Evolutionary conservation across 2,888 invertebrate species (phyloP).

Genomic region (Zele albiditarsus): DNA sequence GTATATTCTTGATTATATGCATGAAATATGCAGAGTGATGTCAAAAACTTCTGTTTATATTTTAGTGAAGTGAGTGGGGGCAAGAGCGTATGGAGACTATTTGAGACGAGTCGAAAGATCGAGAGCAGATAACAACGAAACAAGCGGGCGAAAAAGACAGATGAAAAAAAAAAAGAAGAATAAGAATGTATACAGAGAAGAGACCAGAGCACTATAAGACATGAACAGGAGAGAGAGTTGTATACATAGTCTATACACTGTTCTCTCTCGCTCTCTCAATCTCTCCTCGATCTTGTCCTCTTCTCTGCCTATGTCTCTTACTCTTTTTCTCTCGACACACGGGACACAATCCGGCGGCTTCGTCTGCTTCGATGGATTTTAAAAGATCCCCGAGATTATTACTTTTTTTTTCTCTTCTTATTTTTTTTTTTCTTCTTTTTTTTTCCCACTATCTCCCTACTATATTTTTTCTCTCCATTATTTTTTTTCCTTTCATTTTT

Average conservation of each 20-base stretch:
- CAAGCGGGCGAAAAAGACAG: conserved; percentile 16
- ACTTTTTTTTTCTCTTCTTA: conserved; percentile 69
- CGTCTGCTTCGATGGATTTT: conserved; percentile 73
- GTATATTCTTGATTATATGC: too few relatives aligned
- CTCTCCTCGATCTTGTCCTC: conserved; percentile 21
- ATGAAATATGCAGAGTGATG: background rate
- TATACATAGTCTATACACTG: background rate
- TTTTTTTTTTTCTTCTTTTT: conserved; percentile 63
- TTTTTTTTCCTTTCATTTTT: conserved; percentile 60
- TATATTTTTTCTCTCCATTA: conserved; percentile 68
- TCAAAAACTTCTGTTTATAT: background rate
- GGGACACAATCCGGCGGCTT: conserved; percentile 71
- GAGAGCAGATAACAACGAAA: background rate
- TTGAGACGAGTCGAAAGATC: background rate
- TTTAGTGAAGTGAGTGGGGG: background rate
- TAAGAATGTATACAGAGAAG: background rate
- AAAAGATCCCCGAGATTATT: conserved; percentile 74
- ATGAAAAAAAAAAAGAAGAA: conserved; percentile 9
- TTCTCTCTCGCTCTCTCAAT: background rate
- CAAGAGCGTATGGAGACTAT: too few relatives aligned
- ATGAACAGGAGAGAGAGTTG: conserved; percentile 42
- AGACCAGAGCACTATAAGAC: conserved; percentile 19
- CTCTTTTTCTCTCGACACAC: conserved; percentile 59
- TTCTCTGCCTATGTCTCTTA: conserved; percentile 48
- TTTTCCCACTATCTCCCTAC: conserved; percentile 61